These are phyloP conservation scores for Lottia gigantea DNA, from an alignment of 2,888 invertebrate species.

Conservation along the genomic window DNA sequence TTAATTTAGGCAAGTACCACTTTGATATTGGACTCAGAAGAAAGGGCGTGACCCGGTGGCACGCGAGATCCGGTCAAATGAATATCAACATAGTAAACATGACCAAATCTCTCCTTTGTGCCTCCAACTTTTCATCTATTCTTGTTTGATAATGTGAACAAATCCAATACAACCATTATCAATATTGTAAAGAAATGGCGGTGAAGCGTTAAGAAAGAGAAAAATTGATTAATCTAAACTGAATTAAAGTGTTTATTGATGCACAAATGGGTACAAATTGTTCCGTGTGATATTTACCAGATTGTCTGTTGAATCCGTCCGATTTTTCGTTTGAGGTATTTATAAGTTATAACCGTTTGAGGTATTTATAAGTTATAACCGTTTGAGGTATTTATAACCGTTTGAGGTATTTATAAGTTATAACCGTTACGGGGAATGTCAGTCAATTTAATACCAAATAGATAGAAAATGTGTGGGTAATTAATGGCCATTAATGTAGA, in stretches of 20 bases:
- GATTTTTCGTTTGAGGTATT: too few species aligned
- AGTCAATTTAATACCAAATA: too few species aligned
- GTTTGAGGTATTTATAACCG: too few species aligned
- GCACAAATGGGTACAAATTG: neutral
- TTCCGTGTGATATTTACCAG: neutral
- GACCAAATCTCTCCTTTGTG: neutral
- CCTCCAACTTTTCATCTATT: neutral
- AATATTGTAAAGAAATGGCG: neutral
- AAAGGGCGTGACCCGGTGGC: constrained; percentile 6
- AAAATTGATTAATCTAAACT: neutral
- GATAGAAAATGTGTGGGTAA: too few species aligned
- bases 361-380: too few species aligned
- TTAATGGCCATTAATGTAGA: too few species aligned
- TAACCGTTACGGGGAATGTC: too few species aligned
- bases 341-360: too few species aligned
- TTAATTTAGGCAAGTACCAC: neutral
- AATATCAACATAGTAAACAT: neutral
- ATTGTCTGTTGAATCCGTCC: too few species aligned
- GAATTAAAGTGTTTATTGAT: constrained; percentile 2
- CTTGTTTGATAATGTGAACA: neutral
- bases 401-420: too few species aligned
- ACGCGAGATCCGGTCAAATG: neutral
- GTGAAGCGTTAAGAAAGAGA: neutral
- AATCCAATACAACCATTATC: neutral
- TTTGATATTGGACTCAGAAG: neutral